phyloP scores from a whole-genome alignment of 1,140 invertebrate genomes.

The Rhynchophorus ferrugineus region DNA sequence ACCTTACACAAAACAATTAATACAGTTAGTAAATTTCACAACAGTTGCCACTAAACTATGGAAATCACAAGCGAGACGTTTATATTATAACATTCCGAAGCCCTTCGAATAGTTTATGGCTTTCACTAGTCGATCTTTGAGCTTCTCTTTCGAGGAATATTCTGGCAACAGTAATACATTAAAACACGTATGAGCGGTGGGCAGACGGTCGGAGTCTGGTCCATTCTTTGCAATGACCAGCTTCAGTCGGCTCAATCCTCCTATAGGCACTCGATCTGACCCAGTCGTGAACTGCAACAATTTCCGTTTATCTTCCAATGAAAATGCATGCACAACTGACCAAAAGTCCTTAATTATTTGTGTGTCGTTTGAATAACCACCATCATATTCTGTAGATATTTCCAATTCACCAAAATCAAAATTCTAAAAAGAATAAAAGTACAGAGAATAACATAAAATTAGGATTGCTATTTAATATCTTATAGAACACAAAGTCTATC shows the following conservation, averaged over 20 bases:
- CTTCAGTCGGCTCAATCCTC: slow-evolving; percentile 83
- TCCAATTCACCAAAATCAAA: slow-evolving; percentile 58
- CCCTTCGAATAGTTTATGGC: slow-evolving; percentile 86
- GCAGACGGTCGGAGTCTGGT: slow-evolving; percentile 69
- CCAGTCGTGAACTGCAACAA: slow-evolving; percentile 91
- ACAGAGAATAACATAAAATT: too few relatives aligned
- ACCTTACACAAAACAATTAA: slow-evolving; percentile 18
- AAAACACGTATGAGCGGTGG: slow-evolving; percentile 91
- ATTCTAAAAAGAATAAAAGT: slow-evolving; percentile 28
- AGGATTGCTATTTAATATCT: too few relatives aligned
- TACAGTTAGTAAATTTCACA: slow-evolving; percentile 19
- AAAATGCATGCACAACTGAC: slow-evolving; percentile 84
- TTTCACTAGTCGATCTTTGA: slow-evolving; percentile 79
- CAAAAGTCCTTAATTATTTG: slow-evolving; percentile 87
- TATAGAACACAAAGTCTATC: not conserved
- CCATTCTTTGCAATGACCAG: slow-evolving; percentile 74
- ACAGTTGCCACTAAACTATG: slow-evolving; percentile 9
- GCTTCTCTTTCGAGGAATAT: slow-evolving; percentile 74
- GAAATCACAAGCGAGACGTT: slow-evolving; percentile 21
- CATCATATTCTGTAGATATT: slow-evolving; percentile 87
- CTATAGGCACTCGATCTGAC: slow-evolving; percentile 88
- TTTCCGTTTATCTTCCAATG: slow-evolving; percentile 78
- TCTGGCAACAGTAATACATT: slow-evolving; percentile 90
- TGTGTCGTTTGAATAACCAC: slow-evolving; percentile 77
- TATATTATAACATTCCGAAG: slow-evolving; percentile 71